Evolutionary conservation across 2,888 invertebrate genomes (phyloP).

Genomic region (Pheosia gnoma): DNA sequence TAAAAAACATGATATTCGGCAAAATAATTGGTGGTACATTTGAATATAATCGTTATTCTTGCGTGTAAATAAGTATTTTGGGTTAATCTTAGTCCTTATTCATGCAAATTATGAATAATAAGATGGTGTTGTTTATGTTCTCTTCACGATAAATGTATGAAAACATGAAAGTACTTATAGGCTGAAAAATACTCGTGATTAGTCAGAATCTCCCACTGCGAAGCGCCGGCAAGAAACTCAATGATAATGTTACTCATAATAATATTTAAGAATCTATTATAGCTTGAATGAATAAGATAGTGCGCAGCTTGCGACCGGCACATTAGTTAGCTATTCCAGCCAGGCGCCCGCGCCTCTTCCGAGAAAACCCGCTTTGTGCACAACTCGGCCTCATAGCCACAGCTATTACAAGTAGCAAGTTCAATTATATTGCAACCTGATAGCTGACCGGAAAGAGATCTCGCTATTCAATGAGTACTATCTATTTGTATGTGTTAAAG

Average conservation of each 20-base stretch:
- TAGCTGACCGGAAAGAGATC: constrained; percentile 24
- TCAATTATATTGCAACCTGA: constrained; percentile 27
- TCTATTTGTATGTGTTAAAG: constrained; percentile 2
- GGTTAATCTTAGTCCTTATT: not conserved
- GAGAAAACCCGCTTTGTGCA: constrained; percentile 51
- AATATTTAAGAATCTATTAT: no score
- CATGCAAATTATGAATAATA: no score
- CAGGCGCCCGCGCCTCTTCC: constrained; percentile 55
- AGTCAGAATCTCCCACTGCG: no score
- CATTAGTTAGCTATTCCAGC: constrained; percentile 41
- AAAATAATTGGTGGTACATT: not conserved
- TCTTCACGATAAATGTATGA: no score
- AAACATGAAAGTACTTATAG: no score
- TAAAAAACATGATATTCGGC: not conserved
- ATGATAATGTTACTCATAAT: no score
- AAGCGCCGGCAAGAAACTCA: no score
- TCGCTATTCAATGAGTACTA: constrained; percentile 18
- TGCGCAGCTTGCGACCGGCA: constrained; percentile 32
- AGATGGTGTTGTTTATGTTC: no score
- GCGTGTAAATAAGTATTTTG: not conserved
- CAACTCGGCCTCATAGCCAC: constrained; percentile 41
- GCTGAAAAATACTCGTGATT: no score
- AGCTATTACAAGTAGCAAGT: constrained; percentile 23
- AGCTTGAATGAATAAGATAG: constrained; percentile 20
- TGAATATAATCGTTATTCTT: not conserved